Conservation (phyloP, 2,888 invertebrate genomes). For the Aplocera efformata region DNA sequence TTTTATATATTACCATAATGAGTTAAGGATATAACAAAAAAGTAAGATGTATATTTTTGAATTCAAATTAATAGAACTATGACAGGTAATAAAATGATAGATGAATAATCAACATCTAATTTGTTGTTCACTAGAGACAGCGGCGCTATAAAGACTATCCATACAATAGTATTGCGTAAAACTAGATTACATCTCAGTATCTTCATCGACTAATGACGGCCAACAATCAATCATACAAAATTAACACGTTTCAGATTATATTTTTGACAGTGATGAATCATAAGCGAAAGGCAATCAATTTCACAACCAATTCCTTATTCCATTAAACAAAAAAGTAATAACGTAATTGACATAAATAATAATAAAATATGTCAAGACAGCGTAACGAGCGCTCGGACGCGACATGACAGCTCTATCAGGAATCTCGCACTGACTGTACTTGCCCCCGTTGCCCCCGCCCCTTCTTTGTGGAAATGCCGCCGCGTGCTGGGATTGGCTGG, state of each 20-base stretch:
- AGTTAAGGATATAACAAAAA: no score
- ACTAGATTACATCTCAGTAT: constrained; percentile 63
- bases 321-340: constrained; percentile 80
- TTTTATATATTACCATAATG: no score
- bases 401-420: constrained; percentile 78
- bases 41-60: no score
- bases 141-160: constrained; percentile 31
- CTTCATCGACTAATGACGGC: constrained; percentile 61
- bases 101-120: constrained; percentile 49
- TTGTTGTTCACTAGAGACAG: constrained; percentile 33
- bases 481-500: constrained; percentile 45
- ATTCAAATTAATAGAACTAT: constrained; percentile 46
- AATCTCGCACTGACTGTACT: constrained; percentile 67
- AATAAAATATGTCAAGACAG: constrained; percentile 79
- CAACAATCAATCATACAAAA: constrained; percentile 76
- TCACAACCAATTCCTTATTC: constrained; percentile 78
- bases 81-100: constrained; percentile 46
- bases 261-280: constrained; percentile 78
- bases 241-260: constrained; percentile 77
- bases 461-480: constrained; percentile 40
- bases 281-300: constrained; percentile 79
- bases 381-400: constrained; percentile 75
- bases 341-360: constrained; percentile 81
- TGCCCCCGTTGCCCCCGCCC: constrained; percentile 22
- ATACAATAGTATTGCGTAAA: constrained; percentile 69